A percentile compares a stretch with the other conserved stretches of the same genome.
These are phyloP conservation scores for Nematopogon swammerdamellus DNA, from an alignment of 2,888 invertebrate genomes.

Conservation along the genomic window DNA sequence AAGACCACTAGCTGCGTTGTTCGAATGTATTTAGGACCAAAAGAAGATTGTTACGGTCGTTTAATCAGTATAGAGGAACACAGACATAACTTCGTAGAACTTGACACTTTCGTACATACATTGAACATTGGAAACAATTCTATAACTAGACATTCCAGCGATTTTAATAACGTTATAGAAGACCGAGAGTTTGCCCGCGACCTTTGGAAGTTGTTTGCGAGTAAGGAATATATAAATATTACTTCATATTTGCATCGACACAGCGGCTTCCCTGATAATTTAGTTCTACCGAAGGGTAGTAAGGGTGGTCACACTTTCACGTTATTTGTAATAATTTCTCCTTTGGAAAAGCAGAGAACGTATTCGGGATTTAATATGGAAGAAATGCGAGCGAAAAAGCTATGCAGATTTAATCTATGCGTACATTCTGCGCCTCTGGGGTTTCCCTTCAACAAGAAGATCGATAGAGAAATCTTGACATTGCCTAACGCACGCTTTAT, in stretches of 20 bases:
- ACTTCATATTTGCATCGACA: not conserved
- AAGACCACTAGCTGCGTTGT: not conserved
- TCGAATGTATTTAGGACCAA: conserved; percentile 1
- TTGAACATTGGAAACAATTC: conserved; percentile 3
- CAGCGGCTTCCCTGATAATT: conserved; percentile 2
- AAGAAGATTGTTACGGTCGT: not conserved
- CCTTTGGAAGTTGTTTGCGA: not conserved
- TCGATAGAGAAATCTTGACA: conserved; percentile 39
- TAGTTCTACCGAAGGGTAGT: conserved; percentile 48
- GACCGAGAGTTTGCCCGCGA: not conserved
- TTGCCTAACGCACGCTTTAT: conserved; percentile 55
- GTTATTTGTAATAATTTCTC: conserved; percentile 29
- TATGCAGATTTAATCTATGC: conserved; percentile 16
- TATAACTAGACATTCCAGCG: not conserved
- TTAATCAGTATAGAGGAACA: not conserved
- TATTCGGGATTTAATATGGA: conserved; percentile 1
- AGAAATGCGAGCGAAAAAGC: conserved; percentile 19
- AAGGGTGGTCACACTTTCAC: conserved; percentile 36
- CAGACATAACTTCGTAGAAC: not conserved
- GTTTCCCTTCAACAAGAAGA: conserved; percentile 60
- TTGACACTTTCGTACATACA: not conserved
- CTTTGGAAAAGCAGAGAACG: conserved; percentile 10
- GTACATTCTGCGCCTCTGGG: conserved; percentile 51
- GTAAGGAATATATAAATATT: not conserved
- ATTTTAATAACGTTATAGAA: not conserved